These are phyloP conservation scores for Uromys caudimaculatus DNA, from an alignment of 2,797 vertebrate genomes.

Conservation along the genomic window DNA sequence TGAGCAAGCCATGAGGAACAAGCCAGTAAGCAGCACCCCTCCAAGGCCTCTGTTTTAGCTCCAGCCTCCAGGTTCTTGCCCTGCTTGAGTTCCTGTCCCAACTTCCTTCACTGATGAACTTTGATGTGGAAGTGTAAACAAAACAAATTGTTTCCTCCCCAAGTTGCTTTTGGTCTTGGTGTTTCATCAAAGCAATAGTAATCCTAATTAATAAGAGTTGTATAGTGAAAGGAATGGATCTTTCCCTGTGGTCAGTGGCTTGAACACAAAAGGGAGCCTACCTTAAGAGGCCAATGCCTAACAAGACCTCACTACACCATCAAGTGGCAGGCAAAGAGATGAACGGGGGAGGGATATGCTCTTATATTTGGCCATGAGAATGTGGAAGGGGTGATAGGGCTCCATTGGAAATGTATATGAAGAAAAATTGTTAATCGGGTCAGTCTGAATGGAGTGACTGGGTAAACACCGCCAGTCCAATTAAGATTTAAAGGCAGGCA, in stretches of 20 bases:
- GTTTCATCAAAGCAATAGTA: neutral
- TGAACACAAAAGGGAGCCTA: neutral
- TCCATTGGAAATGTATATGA: neutral
- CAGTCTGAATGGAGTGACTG: neutral
- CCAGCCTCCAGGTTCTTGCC: neutral
- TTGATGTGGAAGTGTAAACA: neutral
- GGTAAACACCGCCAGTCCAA: neutral
- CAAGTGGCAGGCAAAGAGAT: neutral
- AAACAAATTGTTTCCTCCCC: neutral
- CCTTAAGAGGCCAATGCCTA: neutral
- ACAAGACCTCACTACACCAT: neutral
- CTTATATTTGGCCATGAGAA: neutral
- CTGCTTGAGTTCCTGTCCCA: neutral
- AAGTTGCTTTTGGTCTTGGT: neutral
- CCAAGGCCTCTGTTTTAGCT: neutral
- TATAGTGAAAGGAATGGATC: neutral
- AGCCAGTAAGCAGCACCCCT: neutral
- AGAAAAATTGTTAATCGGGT: neutral
- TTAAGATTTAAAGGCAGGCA: neutral
- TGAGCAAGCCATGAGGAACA: neutral
- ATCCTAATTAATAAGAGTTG: neutral
- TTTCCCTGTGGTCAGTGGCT: neutral
- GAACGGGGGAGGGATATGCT: neutral
- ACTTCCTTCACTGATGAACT: neutral
- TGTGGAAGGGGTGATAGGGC: neutral